These are phyloP conservation scores for Drosophila mayri DNA, from an alignment of 1,140 invertebrate genomes.

Conservation along the genomic window DNA sequence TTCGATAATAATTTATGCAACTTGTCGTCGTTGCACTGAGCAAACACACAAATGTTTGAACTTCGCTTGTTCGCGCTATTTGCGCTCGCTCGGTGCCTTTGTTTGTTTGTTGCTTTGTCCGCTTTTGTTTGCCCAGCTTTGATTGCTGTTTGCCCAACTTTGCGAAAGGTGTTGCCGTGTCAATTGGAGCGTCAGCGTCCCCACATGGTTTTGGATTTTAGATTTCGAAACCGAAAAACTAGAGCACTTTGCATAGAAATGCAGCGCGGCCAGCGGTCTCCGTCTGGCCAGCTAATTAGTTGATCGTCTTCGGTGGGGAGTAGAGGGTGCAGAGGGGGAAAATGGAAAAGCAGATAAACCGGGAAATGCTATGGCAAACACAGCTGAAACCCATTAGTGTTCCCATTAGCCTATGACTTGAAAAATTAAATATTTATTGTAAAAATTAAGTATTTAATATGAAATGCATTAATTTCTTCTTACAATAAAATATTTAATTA, in stretches of 20 bases:
- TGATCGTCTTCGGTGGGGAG: conserved; percentile 43
- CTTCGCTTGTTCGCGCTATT: conserved; percentile 30
- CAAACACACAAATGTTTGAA: conserved; percentile 63
- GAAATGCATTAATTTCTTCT: too few relatives aligned
- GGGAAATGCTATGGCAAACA: not conserved
- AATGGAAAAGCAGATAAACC: conserved; percentile 13
- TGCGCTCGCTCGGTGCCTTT: conserved; percentile 40
- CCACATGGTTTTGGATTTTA: conserved; percentile 32
- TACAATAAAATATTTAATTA: too few relatives aligned
- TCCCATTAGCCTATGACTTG: rapidly evolving
- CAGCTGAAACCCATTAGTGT: not conserved
- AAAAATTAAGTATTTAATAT: too few relatives aligned
- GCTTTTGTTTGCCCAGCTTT: conserved; percentile 17
- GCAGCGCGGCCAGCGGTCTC: conserved; percentile 38
- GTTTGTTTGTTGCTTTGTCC: conserved; percentile 34
- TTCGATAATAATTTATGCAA: conserved; percentile 76
- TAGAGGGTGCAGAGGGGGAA: not conserved
- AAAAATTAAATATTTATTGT: not conserved
- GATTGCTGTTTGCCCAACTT: conserved; percentile 56
- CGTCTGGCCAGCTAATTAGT: conserved; percentile 74
- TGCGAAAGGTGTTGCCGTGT: conserved; percentile 51
- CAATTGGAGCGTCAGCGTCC: conserved; percentile 36
- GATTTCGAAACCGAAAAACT: conserved; percentile 37
- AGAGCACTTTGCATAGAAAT: conserved; percentile 28
- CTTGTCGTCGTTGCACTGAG: conserved; percentile 53